Evolutionary conservation across 2,888 invertebrate species (phyloP).

Genomic region (Stratiomys singularior): DNA sequence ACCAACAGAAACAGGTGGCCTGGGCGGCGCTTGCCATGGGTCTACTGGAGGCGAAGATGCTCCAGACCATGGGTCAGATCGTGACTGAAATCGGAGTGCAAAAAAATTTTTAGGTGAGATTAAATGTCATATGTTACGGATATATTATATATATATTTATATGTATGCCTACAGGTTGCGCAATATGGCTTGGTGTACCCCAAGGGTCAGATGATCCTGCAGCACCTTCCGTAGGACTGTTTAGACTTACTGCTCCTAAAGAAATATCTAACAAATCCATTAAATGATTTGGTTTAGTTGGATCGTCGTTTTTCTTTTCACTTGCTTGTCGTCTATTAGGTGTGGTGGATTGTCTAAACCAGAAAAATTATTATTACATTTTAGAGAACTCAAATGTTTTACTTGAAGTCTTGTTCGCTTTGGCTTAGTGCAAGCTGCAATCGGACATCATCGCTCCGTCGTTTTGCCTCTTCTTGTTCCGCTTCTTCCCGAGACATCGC

Average conservation of each 20-base stretch:
- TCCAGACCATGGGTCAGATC: conserved; percentile 65
- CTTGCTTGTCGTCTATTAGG: conserved; percentile 16
- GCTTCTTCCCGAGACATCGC: conserved; percentile 99
- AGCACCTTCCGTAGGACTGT: conserved; percentile 65
- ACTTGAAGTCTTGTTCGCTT: conserved; percentile 93
- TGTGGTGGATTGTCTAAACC: conserved; percentile 31
- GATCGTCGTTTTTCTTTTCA: conserved; percentile 50
- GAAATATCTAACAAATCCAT: conserved; percentile 86
- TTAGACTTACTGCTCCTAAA: conserved; percentile 72
- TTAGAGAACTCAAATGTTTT: conserved; percentile 59
- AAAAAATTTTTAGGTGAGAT: not conserved
- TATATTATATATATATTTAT: not conserved
- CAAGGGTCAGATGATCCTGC: conserved; percentile 75
- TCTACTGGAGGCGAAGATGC: conserved; percentile 62
- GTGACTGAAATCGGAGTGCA: conserved; percentile 50
- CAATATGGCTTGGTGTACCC: conserved; percentile 71
- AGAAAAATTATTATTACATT: conserved; percentile 6
- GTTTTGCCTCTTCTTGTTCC: conserved; percentile 93
- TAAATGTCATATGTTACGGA: not conserved
- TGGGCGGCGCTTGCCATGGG: conserved; percentile 62
- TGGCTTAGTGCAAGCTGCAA: conserved; percentile 95
- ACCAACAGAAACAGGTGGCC: conserved; percentile 58
- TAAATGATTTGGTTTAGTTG: conserved; percentile 74
- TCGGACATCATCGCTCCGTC: conserved; percentile 95
- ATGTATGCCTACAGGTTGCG: conserved; percentile 67